Evolutionary conservation across 2,797 vertebrate genomes (phyloP).

Genomic region (Macropus fuliginosus): DNA sequence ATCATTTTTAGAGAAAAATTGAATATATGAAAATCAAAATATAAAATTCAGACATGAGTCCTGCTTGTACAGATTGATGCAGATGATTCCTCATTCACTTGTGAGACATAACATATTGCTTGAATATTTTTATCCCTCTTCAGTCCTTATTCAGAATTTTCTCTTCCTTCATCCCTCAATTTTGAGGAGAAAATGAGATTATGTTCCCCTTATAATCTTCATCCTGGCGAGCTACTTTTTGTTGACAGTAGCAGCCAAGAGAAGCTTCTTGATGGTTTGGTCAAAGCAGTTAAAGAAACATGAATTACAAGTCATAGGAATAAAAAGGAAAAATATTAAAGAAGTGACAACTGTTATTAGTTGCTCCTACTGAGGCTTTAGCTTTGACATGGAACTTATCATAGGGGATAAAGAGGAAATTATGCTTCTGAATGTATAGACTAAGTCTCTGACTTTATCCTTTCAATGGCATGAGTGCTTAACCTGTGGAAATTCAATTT

Average conservation of each 20-base stretch:
- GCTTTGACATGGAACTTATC: constrained; percentile 36
- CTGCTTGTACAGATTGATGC: background rate
- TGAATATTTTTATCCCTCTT: background rate
- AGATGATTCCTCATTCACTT: constrained; percentile 25
- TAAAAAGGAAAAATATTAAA: background rate
- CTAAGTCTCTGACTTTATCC: background rate
- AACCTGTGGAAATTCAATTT: background rate
- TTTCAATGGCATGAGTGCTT: background rate
- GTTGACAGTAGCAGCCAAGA: background rate
- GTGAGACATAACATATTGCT: constrained; percentile 5
- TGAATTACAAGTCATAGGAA: background rate
- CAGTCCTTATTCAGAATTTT: background rate
- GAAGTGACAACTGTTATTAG: background rate
- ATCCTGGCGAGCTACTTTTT: background rate
- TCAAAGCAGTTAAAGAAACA: background rate
- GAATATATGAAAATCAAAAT: constrained; percentile 23
- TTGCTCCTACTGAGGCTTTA: constrained; percentile 54
- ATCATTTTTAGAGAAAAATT: constrained; percentile 10
- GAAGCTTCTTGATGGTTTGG: background rate
- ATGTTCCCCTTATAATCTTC: background rate
- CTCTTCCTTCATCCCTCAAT: background rate
- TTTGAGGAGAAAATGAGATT: constrained; percentile 13
- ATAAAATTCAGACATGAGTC: background rate
- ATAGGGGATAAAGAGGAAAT: background rate
- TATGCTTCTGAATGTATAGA: background rate